Percentiles rank a stretch among this genome's conserved stretches.
Evolutionary conservation across 2,888 invertebrate species (phyloP).

Genomic region (Tanytarsus gracilentus): DNA sequence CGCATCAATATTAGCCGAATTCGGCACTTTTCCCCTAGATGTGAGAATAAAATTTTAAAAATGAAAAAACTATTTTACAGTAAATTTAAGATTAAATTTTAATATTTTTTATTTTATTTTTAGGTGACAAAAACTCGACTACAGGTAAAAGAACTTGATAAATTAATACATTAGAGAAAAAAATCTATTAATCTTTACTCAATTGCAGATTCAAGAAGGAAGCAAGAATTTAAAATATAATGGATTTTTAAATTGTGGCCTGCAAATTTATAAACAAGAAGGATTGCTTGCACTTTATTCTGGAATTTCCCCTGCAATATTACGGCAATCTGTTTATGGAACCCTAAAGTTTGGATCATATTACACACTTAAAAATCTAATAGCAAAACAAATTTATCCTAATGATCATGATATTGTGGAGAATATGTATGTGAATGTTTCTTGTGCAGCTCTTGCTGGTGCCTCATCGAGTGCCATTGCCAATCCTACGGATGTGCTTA

Average conservation of each 20-base stretch:
- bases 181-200: background rate
- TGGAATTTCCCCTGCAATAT: conserved; percentile 83
- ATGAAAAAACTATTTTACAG: too few species aligned
- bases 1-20: conserved; percentile 88
- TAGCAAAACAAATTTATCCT: conserved; percentile 48
- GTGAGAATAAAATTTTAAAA: too few species aligned
- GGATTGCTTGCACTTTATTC: conserved; percentile 78
- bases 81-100: too few species aligned
- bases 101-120: too few species aligned
- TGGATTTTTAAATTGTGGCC: conserved; percentile 86
- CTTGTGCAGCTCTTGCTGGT: conserved; percentile 76
- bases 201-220: conserved; percentile 19
- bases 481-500: conserved; percentile 92
- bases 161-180: background rate
- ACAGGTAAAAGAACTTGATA: conserved; percentile 47
- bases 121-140: conserved; percentile 88
- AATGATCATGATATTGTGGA: conserved; percentile 45
- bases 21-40: conserved; percentile 96
- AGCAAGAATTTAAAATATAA: conserved; percentile 54
- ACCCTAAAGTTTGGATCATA: conserved; percentile 95
- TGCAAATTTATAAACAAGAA: conserved; percentile 78
- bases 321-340: conserved; percentile 90
- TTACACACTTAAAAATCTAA: conserved; percentile 71
- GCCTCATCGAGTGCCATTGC: conserved; percentile 91
- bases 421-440: conserved; percentile 58